Conservation (phyloP, 1,140 invertebrate genomes). For the Heliconius nattereri region DNA sequence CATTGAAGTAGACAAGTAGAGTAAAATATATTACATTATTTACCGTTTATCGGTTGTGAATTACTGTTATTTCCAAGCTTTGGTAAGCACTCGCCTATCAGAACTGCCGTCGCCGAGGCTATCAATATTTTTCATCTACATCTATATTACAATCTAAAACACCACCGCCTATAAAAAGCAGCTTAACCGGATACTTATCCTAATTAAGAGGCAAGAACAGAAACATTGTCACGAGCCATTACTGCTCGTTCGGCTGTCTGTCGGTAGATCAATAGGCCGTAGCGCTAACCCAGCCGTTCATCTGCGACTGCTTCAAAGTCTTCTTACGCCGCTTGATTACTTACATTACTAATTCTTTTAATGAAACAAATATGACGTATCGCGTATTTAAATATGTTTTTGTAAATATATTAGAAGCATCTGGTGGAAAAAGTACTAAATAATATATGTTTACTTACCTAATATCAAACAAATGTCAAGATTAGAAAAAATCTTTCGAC, state of each 20-base stretch:
- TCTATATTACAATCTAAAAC: slow-evolving; percentile 21
- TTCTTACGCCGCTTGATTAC: slow-evolving; percentile 38
- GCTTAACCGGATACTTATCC: slow-evolving; percentile 75
- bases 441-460: no score
- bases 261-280: slow-evolving; percentile 63
- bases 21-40: background rate
- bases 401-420: background rate
- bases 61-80: no score
- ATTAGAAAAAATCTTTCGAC: no score
- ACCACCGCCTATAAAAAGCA: slow-evolving; percentile 40
- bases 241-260: slow-evolving; percentile 54
- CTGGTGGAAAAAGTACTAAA: background rate
- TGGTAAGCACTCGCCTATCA: no score
- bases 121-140: background rate
- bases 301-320: slow-evolving; percentile 45
- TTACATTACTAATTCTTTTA: slow-evolving; percentile 21
- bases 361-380: slow-evolving; percentile 10
- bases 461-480: no score
- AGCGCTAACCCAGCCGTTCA: slow-evolving; percentile 64
- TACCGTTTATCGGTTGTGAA: background rate
- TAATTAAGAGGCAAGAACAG: slow-evolving; percentile 75
- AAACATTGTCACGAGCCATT: slow-evolving; percentile 66
- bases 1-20: background rate
- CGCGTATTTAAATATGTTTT: background rate
- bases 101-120: no score